phyloP scores from a whole-genome alignment of 2,888 invertebrate species.

The Himalopsyche kuldschensis region DNA sequence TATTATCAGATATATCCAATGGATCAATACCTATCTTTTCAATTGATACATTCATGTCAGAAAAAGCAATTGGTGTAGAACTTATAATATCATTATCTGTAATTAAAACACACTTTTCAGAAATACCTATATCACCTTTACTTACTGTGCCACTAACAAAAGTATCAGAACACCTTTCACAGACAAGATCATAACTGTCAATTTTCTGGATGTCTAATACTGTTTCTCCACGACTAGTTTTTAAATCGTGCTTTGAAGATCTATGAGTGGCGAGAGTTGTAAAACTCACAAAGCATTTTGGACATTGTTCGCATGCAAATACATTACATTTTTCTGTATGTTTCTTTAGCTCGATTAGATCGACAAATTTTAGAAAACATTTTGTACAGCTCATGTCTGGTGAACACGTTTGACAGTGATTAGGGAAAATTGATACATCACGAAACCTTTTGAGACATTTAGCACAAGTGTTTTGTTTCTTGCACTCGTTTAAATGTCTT shows the following conservation, averaged over 20 bases:
- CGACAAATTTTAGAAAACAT: not conserved
- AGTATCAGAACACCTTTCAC: not conserved
- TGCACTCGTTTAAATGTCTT: not conserved
- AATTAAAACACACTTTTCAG: not conserved
- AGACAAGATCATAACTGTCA: not conserved
- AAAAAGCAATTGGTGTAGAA: too few species aligned
- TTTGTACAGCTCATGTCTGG: not conserved
- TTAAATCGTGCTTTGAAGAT: not conserved
- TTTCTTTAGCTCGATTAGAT: not conserved
- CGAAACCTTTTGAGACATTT: not conserved
- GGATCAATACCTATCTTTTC: too few species aligned
- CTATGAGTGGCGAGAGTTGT: not conserved
- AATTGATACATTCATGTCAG: too few species aligned
- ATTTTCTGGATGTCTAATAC: not conserved
- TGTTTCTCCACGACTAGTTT: not conserved
- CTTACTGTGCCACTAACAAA: not conserved
- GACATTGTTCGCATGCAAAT: slow-evolving; percentile 12
- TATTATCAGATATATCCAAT: too few species aligned
- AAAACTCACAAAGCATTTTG: not conserved
- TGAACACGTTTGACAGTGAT: not conserved
- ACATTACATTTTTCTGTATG: not conserved
- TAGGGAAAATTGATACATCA: not conserved
- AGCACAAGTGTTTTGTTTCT: not conserved
- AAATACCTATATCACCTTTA: not conserved
- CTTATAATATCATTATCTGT: too few species aligned